A percentile compares a stretch with the other conserved stretches of the same genome.
Conservation (phyloP, 2,888 invertebrate species). For the Cephus spinipes region DNA sequence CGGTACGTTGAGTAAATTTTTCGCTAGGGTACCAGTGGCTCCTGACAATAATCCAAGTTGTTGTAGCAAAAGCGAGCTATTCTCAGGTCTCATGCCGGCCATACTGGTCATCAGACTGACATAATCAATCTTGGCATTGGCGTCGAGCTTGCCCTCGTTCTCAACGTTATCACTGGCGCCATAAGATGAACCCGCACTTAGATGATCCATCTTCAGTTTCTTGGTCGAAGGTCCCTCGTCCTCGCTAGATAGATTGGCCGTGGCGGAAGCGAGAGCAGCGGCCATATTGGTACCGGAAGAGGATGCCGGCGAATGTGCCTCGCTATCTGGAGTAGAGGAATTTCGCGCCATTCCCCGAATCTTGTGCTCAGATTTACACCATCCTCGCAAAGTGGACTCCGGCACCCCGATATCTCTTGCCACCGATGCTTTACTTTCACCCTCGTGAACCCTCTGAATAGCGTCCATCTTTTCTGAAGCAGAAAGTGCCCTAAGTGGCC, state of each 20-base stretch:
- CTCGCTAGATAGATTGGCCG: conserved; percentile 43
- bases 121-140: conserved; percentile 48
- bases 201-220: conserved; percentile 41
- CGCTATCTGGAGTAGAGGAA: conserved; percentile 76
- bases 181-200: conserved; percentile 2
- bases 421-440: conserved; percentile 87
- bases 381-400: conserved; percentile 86
- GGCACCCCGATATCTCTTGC: conserved; percentile 88
- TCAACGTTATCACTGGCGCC: conserved; percentile 14
- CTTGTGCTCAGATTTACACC: conserved; percentile 90
- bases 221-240: conserved; percentile 52
- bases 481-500: conserved; percentile 82
- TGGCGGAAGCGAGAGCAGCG: conserved; percentile 28
- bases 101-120: conserved; percentile 44
- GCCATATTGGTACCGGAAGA: conserved; percentile 50
- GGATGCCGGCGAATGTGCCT: conserved; percentile 52
- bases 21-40: conserved; percentile 40
- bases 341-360: conserved; percentile 77
- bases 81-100: conserved; percentile 47
- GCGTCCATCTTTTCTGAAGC: conserved; percentile 85
- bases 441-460: conserved; percentile 84
- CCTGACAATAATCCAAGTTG: conserved; percentile 45
- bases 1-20: conserved; percentile 41
- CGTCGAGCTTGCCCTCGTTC: conserved; percentile 22
- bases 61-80: conserved; percentile 43